Evolutionary conservation across 2,113 vertebrate genomes (phyloP), one percentile per base, ranked within the genome.

Genomic region (Silurus meridionalis): DNA sequence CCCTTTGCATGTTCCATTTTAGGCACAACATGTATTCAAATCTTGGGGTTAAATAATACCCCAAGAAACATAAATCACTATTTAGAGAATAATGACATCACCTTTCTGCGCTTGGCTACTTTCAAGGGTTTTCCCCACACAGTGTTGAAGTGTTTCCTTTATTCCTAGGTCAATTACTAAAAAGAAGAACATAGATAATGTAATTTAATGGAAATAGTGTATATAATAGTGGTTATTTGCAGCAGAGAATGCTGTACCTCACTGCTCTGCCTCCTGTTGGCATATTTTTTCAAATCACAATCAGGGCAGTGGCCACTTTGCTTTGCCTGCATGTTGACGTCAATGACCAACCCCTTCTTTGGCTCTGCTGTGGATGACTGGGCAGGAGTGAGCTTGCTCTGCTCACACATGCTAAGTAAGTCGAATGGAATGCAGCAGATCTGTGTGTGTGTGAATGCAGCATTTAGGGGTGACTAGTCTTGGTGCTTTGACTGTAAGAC

Each of bases 261-360:
- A 25, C 80, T 82, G 19, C n/a, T 81, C 7, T 79, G 60, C 37
- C 60, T 53, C 61, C 67, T 80, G 74, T 69, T 82, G 86, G 64
- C 74, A 52, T 80, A 4, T 8, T 82, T 15, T 25, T n/a, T 89
- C 79, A 79, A 74, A 88, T 92, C 91, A 88, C 77, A 88, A 92
- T 83, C 87, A 50, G 75, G 85, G 81, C 50, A 61, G 91, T 87
- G 83, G 85, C 87, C 67, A 82, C 17, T 66, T 88, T 55, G 60
- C 87, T 52, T 66, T 87, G 28, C 15, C 87, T 77, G 57, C 57
- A 13, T 89, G 87, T 87, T 91, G 92, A 93, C 89, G 89, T 93
- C 90, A 92, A 88, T 72, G 72, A 77, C 89, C 74, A 90, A 80
- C 83, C 83, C 87, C 80, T 86, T 60, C 72, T 15, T 85, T 52